These are phyloP conservation scores for Erebia aethiops DNA, from an alignment of 2,888 invertebrate species.

Conservation along the genomic window DNA sequence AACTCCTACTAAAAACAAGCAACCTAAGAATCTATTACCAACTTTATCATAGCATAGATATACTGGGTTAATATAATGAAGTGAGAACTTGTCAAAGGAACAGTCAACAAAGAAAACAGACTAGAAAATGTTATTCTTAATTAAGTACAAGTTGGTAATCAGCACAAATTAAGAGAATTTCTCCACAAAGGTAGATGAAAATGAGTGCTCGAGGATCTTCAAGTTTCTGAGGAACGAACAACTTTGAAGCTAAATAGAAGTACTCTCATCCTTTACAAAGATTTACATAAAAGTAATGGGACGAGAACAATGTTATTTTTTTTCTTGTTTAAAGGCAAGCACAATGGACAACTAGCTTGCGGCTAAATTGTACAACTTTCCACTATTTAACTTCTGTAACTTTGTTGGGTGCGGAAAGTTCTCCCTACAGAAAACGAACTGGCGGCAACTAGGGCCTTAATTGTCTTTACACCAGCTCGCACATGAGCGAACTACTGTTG, in stretches of 20 bases:
- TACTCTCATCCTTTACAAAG: constrained; percentile 29
- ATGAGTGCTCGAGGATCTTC: constrained; percentile 17
- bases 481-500: background rate
- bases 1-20: background rate
- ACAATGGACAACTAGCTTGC: constrained; percentile 54
- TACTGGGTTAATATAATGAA: background rate
- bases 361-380: constrained; percentile 68
- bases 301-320: constrained; percentile 36
- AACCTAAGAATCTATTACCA: background rate
- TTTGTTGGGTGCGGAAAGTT: constrained; percentile 49
- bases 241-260: constrained; percentile 21
- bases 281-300: constrained; percentile 42
- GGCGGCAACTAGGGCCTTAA: constrained; percentile 48
- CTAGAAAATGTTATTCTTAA: constrained; percentile 25
- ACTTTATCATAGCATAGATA: background rate
- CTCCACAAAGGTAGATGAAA: constrained; percentile 22
- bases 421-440: constrained; percentile 54
- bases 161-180: constrained; percentile 25
- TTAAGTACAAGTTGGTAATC: constrained; percentile 27
- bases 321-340: constrained; percentile 31
- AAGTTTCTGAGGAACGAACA: constrained; percentile 23
- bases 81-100: constrained; percentile 12
- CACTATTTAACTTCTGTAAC: constrained; percentile 69
- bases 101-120: constrained; percentile 11
- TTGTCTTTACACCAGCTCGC: constrained; percentile 51